Conservation (phyloP, 1,140 invertebrate species). For the Sinella curviseta region DNA sequence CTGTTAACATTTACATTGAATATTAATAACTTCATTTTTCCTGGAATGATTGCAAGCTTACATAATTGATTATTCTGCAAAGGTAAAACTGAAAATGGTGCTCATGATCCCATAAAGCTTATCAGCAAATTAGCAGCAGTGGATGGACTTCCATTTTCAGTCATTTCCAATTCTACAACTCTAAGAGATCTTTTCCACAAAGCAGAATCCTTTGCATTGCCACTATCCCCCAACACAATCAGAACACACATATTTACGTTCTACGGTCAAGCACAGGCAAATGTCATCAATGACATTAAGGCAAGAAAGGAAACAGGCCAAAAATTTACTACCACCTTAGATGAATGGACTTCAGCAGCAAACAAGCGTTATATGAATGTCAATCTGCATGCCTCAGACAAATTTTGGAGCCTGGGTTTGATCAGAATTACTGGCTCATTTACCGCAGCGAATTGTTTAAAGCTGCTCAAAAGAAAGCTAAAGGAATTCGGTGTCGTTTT, state of each 20-base stretch:
- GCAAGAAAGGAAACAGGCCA: neutral
- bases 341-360: neutral
- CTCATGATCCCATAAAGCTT: neutral
- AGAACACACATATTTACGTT: neutral
- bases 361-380: constrained; percentile 3
- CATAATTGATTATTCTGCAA: neutral
- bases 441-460: neutral
- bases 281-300: neutral
- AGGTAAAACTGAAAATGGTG: neutral
- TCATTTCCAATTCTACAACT: neutral
- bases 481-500: neutral
- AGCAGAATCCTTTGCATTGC: neutral
- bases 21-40: neutral
- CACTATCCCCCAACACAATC: neutral
- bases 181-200: neutral
- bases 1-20: neutral
- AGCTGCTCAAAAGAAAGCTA: neutral
- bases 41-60: neutral
- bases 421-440: neutral
- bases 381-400: neutral
- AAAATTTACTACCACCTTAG: neutral
- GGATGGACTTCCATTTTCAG: constrained; percentile 3
- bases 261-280: neutral
- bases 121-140: neutral
- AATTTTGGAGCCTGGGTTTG: neutral